Conservation (phyloP, 2,113 vertebrate genomes). For the Alosa alosa region DNA sequence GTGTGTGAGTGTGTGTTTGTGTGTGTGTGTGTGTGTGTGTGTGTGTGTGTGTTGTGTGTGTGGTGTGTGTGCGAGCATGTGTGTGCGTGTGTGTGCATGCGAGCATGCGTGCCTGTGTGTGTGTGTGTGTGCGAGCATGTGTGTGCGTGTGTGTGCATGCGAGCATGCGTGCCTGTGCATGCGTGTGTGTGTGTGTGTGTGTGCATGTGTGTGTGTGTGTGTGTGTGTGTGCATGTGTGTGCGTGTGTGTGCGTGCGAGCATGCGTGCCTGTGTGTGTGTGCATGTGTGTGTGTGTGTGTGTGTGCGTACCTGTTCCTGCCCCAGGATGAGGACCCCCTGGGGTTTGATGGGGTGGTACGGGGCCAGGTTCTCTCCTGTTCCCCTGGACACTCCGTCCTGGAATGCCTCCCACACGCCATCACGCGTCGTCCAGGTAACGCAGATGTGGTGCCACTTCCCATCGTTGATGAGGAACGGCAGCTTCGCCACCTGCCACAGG, state of each 20-base stretch:
- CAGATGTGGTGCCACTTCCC: conserved; percentile 99
- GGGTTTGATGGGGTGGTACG: conserved; percentile 96
- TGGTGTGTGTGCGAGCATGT: no score
- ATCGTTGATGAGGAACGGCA: conserved; percentile 92
- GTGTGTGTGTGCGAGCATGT: no score
- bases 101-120: no score
- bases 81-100: no score
- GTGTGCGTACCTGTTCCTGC: conserved; percentile 87
- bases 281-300: not conserved
- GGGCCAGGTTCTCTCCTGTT: conserved; percentile 91
- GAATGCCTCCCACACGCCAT: conserved; percentile 97
- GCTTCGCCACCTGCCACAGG: conserved; percentile 83
- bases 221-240: not conserved
- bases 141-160: not conserved
- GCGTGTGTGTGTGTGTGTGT: not conserved
- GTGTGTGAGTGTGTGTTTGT: no score
- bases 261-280: not conserved
- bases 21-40: no score
- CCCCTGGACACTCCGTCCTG: conserved; percentile 91
- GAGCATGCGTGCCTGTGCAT: no score
- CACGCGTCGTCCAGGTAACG: conserved; percentile 93
- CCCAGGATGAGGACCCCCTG: conserved; percentile 92
- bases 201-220: not conserved
- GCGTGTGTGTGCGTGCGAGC: not conserved
- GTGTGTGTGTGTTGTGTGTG: no score